These are phyloP conservation scores for Jacana jacana DNA, from an alignment of 2,113 vertebrate genomes.

Conservation along the genomic window DNA sequence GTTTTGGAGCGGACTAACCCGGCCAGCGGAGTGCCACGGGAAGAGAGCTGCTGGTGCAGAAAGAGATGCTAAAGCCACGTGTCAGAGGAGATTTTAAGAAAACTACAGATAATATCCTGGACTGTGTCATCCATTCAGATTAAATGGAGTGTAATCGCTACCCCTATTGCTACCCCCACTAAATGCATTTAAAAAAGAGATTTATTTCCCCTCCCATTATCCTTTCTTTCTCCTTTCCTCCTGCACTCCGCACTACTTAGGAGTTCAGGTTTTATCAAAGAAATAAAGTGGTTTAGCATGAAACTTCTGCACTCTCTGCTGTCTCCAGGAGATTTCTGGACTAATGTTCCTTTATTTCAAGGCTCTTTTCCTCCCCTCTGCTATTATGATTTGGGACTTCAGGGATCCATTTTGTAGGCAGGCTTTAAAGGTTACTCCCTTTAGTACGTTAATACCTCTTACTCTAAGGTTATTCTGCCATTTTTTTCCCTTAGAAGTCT, in stretches of 20 bases:
- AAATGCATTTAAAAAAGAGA: conserved; percentile 13
- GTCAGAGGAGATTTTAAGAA: conserved; percentile 14
- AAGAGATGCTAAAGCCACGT: neutral
- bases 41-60: neutral
- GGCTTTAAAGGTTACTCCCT: conserved; percentile 62
- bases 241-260: neutral
- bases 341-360: conserved; percentile 5
- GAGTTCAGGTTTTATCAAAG: neutral
- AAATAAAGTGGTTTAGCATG: conserved; percentile 4
- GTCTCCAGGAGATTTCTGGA: neutral
- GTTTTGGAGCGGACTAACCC: neutral
- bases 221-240: neutral
- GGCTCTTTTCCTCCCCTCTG: neutral
- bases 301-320: neutral
- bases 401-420: conserved; percentile 13
- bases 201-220: conserved; percentile 11
- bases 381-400: conserved; percentile 1
- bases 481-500: conserved; percentile 9
- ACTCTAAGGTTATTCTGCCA: conserved; percentile 39
- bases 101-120: neutral
- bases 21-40: neutral
- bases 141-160: conserved; percentile 31
- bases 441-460: conserved; percentile 42
- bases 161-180: neutral
- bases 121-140: neutral